Evolutionary conservation across 2,113 vertebrate genomes (phyloP).

Genomic region (Gymnocephalus cernua): DNA sequence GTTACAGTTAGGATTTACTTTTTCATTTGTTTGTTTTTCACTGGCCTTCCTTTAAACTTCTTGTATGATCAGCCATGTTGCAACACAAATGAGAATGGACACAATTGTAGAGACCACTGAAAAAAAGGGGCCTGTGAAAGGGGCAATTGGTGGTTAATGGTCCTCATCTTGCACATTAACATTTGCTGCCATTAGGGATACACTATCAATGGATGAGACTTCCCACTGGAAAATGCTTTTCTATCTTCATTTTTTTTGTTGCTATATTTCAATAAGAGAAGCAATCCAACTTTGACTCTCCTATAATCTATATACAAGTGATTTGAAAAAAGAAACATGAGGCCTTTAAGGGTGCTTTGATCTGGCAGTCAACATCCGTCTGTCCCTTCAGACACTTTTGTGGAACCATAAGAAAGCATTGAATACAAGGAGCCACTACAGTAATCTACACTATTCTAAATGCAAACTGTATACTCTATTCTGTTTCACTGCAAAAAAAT

Average conservation of each 20-base stretch:
- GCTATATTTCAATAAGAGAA: not conserved
- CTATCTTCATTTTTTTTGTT: not conserved
- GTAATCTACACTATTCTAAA: not conserved
- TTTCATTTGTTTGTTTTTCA: not conserved
- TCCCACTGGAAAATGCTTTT: not conserved
- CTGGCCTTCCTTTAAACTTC: not conserved
- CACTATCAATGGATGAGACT: not conserved
- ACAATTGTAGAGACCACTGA: not conserved
- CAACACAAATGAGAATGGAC: not conserved
- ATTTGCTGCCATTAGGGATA: not conserved
- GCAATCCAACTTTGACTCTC: not conserved
- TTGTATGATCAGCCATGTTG: not conserved
- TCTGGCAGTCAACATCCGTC: not conserved
- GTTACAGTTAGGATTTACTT: not conserved
- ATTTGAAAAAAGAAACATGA: not conserved
- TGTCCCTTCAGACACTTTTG: not conserved
- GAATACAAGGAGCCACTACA: not conserved
- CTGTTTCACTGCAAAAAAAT: not conserved
- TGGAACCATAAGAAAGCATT: not conserved
- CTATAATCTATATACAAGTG: not conserved
- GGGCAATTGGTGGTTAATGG: not conserved
- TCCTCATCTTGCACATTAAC: not conserved
- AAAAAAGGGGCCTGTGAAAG: not conserved
- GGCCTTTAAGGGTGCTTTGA: not conserved
- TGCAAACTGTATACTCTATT: not conserved